A percentile compares a stretch with the other conserved stretches of the same genome.
Evolutionary conservation across 2,888 invertebrate genomes (phyloP).

Genomic region (Diaprepes abbreviatus): DNA sequence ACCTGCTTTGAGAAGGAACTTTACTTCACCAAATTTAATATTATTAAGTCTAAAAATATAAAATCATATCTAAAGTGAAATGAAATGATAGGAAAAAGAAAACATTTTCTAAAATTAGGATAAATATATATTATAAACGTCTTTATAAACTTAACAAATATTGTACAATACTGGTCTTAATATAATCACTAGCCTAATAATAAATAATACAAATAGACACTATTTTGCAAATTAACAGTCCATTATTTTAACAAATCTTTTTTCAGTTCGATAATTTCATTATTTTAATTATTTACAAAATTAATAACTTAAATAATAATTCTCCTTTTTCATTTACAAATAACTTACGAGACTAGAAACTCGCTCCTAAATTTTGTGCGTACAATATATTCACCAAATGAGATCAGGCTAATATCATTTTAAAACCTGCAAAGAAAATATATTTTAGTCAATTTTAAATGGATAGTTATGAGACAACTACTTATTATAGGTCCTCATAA

Average conservation of each 20-base stretch:
- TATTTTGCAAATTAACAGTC: not conserved
- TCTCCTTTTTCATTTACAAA: slow-evolving; percentile 5
- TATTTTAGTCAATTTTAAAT: too few species aligned
- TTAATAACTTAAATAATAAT: not conserved
- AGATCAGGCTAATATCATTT: slow-evolving; percentile 11
- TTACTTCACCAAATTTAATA: too few species aligned
- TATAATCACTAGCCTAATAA: slow-evolving; percentile 34
- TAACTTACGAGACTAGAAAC: slow-evolving; percentile 19
- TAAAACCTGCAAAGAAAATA: slow-evolving; percentile 7
- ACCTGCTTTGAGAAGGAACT: too few species aligned
- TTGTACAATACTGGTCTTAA: slow-evolving; percentile 6
- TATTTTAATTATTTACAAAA: not conserved
- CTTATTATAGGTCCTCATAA: too few species aligned
- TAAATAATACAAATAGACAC: slow-evolving; percentile 14
- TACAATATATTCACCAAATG: slow-evolving; percentile 1
- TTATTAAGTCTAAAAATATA: too few species aligned
- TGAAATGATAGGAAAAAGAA: too few species aligned
- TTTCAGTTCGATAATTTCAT: not conserved
- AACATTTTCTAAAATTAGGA: slow-evolving; percentile 23
- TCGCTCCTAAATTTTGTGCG: slow-evolving; percentile 9
- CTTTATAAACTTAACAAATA: slow-evolving; percentile 41
- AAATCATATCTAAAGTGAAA: too few species aligned
- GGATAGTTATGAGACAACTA: too few species aligned
- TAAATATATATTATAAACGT: slow-evolving; percentile 45
- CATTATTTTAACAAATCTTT: not conserved